Evolutionary conservation across 2,888 invertebrate species (phyloP).

Genomic region (Protonemura montana): DNA sequence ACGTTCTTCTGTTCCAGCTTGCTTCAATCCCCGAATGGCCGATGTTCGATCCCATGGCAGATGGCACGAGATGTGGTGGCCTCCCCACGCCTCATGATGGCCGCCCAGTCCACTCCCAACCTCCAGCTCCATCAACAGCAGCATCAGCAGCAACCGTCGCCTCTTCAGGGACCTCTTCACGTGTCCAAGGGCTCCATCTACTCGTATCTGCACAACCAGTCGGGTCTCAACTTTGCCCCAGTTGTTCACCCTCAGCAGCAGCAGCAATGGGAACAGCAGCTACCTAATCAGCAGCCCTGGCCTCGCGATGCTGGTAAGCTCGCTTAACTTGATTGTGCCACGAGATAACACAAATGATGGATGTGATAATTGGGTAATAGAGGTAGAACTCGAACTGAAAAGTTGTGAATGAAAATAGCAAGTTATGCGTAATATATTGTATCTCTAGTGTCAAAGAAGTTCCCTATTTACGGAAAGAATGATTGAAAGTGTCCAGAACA

Average conservation of each 20-base stretch:
- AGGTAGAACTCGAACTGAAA: too few relatives aligned
- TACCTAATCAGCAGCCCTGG: slow-evolving; percentile 21
- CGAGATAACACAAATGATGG: neutral
- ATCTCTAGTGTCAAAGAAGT: too few relatives aligned
- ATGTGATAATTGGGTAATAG: neutral
- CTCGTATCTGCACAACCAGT: slow-evolving; percentile 56
- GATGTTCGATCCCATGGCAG: slow-evolving; percentile 1
- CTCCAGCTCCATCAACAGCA: slow-evolving; percentile 53
- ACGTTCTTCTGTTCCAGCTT: neutral
- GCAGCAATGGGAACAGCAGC: slow-evolving; percentile 30
- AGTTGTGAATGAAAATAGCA: too few relatives aligned
- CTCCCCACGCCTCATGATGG: slow-evolving; percentile 56
- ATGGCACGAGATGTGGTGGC: slow-evolving; percentile 37
- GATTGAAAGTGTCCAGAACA: too few relatives aligned
- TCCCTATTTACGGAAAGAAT: too few relatives aligned
- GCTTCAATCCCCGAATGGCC: slow-evolving; percentile 30
- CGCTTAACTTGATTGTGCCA: too few relatives aligned
- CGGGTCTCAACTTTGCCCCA: slow-evolving; percentile 54
- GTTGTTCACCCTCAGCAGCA: slow-evolving; percentile 41
- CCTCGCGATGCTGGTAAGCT: slow-evolving; percentile 17
- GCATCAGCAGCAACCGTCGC: slow-evolving; percentile 42
- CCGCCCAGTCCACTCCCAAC: slow-evolving; percentile 62
- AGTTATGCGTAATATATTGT: too few relatives aligned
- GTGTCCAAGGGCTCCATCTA: slow-evolving; percentile 49
- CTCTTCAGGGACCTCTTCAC: slow-evolving; percentile 46